Conservation (phyloP, 2,113 vertebrate species). For the Syngnathoides biaculeatus region DNA sequence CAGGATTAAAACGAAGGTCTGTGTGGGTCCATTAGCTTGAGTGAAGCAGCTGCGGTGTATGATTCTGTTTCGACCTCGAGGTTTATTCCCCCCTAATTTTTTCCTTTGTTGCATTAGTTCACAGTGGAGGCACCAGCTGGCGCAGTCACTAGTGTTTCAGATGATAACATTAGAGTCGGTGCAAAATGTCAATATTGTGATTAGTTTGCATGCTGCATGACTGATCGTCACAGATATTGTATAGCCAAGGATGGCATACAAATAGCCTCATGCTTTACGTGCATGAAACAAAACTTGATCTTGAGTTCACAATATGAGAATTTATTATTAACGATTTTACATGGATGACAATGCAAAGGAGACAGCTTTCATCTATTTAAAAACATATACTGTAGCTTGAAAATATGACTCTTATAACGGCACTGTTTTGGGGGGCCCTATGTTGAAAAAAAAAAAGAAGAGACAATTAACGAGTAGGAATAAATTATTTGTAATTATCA, state of each 20-base stretch:
- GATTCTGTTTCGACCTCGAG: conserved; percentile 2
- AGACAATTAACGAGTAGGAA: conserved; percentile 62
- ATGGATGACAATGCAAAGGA: neutral
- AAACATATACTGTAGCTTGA: neutral
- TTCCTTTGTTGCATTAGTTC: conserved; percentile 4
- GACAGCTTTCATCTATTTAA: neutral
- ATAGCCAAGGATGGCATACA: conserved; percentile 2
- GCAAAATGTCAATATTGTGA: conserved; percentile 10
- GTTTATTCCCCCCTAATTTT: conserved; percentile 1
- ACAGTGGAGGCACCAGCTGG: neutral
- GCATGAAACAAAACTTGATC: neutral
- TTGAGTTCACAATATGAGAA: neutral
- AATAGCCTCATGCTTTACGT: neutral
- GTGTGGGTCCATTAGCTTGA: conserved; percentile 6
- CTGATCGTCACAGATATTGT: conserved; percentile 2
- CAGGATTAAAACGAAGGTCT: conserved; percentile 2
- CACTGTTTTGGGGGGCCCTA: conserved; percentile 17
- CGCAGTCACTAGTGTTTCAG: neutral
- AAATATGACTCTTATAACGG: neutral
- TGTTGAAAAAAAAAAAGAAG: conserved; percentile 32
- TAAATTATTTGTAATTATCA: conserved; percentile 68
- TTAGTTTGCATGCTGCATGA: conserved; percentile 1
- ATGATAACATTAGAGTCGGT: conserved; percentile 5
- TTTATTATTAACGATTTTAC: neutral
- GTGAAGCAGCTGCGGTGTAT: conserved; percentile 8